A percentile compares a stretch with the other conserved stretches of the same genome.
Conservation (phyloP, 2,888 invertebrate species). For the Microctonus hyperodae region DNA sequence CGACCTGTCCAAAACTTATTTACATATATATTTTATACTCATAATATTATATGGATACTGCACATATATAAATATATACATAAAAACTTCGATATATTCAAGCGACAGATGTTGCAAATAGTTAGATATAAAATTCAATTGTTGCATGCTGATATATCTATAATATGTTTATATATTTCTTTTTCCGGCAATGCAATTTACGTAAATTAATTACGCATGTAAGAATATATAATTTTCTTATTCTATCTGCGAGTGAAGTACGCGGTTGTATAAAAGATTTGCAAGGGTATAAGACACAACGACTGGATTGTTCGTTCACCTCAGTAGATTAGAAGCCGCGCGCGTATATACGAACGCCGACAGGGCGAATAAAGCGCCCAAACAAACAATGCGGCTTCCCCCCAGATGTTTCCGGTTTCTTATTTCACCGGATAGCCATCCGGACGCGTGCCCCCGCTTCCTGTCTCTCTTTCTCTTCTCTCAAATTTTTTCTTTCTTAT, state of each 20-base stretch:
- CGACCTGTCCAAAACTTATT: no score
- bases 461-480: conserved; percentile 37
- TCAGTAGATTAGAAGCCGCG: conserved; percentile 28
- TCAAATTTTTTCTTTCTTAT: conserved; percentile 21
- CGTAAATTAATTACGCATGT: no score
- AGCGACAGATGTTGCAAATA: conserved; percentile 23
- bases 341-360: conserved; percentile 6
- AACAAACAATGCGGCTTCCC: conserved; percentile 60
- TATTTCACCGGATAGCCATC: conserved; percentile 59
- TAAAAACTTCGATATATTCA: no score
- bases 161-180: no score
- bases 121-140: neutral
- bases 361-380: conserved; percentile 49
- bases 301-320: conserved; percentile 21
- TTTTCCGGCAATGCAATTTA: no score
- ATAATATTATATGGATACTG: no score
- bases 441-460: conserved; percentile 56
- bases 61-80: no score
- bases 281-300: conserved; percentile 6
- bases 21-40: no score
- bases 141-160: conserved; percentile 9
- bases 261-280: neutral
- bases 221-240: neutral
- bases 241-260: neutral
- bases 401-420: conserved; percentile 63